Percentiles rank a stretch among this genome's conserved stretches.
Evolutionary conservation across 2,113 vertebrate species (phyloP).

Genomic region (Suricata suricatta): DNA sequence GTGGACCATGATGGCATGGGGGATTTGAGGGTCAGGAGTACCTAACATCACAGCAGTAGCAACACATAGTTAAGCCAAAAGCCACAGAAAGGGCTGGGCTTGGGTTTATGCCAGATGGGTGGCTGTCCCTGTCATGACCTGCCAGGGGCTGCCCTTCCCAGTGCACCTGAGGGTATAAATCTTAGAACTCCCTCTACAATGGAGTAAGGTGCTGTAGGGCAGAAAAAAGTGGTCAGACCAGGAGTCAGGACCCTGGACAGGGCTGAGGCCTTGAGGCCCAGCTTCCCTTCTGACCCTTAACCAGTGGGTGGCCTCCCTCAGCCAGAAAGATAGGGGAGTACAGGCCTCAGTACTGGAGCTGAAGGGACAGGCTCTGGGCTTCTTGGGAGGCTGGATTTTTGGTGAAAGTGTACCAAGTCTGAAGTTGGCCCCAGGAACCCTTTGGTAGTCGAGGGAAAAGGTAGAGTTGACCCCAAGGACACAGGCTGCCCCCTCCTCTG

Average conservation of each 20-base stretch:
- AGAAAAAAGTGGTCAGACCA: background rate
- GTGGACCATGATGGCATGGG: too few relatives aligned
- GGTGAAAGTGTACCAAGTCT: background rate
- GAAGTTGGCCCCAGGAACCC: background rate
- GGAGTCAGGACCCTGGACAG: constrained; percentile 81
- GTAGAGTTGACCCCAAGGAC: background rate
- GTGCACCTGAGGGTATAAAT: background rate
- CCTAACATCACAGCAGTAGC: background rate
- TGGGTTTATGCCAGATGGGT: background rate
- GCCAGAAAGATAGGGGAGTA: background rate
- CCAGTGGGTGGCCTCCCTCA: background rate
- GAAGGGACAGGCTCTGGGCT: too few relatives aligned
- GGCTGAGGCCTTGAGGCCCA: background rate
- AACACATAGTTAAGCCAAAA: background rate
- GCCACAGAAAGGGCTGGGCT: background rate
- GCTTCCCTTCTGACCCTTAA: constrained; percentile 2
- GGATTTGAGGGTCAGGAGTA: background rate
- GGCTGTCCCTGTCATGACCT: background rate
- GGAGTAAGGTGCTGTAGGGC: background rate
- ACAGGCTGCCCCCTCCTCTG: background rate
- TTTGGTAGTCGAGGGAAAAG: background rate
- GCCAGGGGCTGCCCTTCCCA: background rate
- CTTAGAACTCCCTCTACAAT: background rate
- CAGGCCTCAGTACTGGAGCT: background rate
- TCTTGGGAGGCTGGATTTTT: background rate